Base-by-base conservation (phyloP, 2,888 invertebrate genomes). In the Tetragonisca angustula region DNA sequence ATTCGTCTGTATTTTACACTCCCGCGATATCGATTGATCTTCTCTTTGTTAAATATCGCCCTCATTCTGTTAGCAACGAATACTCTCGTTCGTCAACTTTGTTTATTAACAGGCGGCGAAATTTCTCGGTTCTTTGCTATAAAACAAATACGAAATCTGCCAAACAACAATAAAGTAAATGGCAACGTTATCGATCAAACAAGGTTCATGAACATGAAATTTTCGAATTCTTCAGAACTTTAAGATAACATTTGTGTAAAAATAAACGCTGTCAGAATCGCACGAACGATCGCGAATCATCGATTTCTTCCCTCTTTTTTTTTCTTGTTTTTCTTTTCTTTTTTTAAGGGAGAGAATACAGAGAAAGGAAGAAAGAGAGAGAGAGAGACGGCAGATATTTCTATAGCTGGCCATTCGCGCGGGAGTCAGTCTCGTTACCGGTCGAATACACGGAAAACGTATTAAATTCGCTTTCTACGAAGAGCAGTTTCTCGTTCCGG, bases 391-490 rank as follows among this genome's bases (percentile, higher is more conserved):
- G 21, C 32, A 64, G 27, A 64, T 32, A 64, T 64, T 64, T 32
- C 32, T 24, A 24, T 61, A 61, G 61, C 32, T 64, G 32, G 32
- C 64, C 64, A 36, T 32, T 36, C 9, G 64, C 64, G 64, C 19
- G 32, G 32, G 32, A 32, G 64, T 64, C 36, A 32, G 54, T 49
- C 75, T 85, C 70, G 74, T 87, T 78, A 75, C 68, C 76, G 21
- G 21, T 68, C 36, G 67, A 82, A 76, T 84, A 87, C 76, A 67
- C 74, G 87, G 74, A 72, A 77, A 85, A 79, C 71, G 81, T 79
- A 80, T 84, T 76, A 79, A 72, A 79, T 78, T 71, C 73, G 70
- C 50, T 50, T 65, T 70, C 71, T 43, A 70, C 69, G 78, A 79
- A 81, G 69, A 83, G 74, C 80, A 75, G 68, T 87, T 79, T 70